phyloP scores from a whole-genome alignment of 1,140 invertebrate species.

The Trialeurodes vaporariorum region DNA sequence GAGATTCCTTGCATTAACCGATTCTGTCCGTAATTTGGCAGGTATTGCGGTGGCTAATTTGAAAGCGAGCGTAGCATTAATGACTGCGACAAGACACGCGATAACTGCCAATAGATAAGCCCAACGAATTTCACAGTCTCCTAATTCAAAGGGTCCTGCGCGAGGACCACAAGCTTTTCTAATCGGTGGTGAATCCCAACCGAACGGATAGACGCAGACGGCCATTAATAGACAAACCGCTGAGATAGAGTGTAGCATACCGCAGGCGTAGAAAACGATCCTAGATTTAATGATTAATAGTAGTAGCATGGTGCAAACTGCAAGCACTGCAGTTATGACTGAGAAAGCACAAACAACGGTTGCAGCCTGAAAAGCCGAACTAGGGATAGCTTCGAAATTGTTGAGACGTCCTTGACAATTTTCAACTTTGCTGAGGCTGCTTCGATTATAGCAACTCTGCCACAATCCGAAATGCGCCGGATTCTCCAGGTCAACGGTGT shows the following conservation, averaged over 20 bases:
- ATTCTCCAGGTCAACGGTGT: constrained; percentile 59
- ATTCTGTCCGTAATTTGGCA: constrained; percentile 69
- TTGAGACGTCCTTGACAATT: constrained; percentile 72
- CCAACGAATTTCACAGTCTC: constrained; percentile 84
- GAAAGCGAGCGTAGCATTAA: constrained; percentile 82
- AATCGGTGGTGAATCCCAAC: constrained; percentile 76
- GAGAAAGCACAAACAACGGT: constrained; percentile 83
- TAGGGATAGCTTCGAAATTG: constrained; percentile 69
- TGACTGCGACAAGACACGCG: constrained; percentile 77
- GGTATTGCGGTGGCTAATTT: constrained; percentile 80
- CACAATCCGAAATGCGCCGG: constrained; percentile 88
- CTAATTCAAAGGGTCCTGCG: constrained; percentile 59
- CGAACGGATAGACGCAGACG: constrained; percentile 87
- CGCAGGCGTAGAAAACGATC: constrained; percentile 85
- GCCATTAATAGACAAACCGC: constrained; percentile 70
- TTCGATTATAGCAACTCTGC: constrained; percentile 56
- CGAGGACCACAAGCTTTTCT: constrained; percentile 73
- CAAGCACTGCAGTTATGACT: constrained; percentile 69
- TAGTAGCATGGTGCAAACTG: constrained; percentile 76
- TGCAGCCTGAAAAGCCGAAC: constrained; percentile 63
- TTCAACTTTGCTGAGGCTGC: constrained; percentile 36
- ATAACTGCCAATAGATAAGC: constrained; percentile 89
- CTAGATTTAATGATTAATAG: constrained; percentile 92
- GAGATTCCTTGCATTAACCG: constrained; percentile 44
- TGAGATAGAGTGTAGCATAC: constrained; percentile 81